Conservation (phyloP, 2,888 invertebrate genomes). For the Euplagia quadripunctaria region DNA sequence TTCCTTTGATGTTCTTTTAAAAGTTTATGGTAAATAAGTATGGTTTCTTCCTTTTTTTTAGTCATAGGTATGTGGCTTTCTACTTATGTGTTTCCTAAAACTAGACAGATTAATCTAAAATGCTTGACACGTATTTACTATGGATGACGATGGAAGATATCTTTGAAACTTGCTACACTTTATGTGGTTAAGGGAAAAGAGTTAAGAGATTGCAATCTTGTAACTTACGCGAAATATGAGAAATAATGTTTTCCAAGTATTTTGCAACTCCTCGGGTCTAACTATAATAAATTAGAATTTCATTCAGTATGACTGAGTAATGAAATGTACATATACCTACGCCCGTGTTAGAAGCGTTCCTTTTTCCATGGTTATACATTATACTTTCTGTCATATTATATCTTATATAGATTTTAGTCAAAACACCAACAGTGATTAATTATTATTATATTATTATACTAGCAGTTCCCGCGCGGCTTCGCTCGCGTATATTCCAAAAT, state of each 20-base stretch:
- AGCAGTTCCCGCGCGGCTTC: too few species aligned
- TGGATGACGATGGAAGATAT: not conserved
- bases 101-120: not conserved
- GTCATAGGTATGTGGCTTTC: too few species aligned
- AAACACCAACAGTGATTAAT: too few species aligned
- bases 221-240: not conserved
- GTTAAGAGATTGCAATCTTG: not conserved
- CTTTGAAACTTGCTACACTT: not conserved
- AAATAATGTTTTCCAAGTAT: not conserved
- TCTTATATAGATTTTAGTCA: too few species aligned
- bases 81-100: not conserved
- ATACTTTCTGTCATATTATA: not conserved
- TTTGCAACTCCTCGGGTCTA: not conserved
- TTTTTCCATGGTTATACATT: not conserved
- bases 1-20: too few species aligned
- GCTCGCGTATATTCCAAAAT: too few species aligned
- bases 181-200: slow-evolving; percentile 7
- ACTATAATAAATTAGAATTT: not conserved
- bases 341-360: not conserved
- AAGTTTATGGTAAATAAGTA: too few species aligned
- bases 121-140: not conserved
- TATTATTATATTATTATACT: too few species aligned
- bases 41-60: too few species aligned
- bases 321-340: not conserved
- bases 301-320: not conserved